A percentile compares a stretch with the other conserved stretches of the same genome.
phyloP scores from a whole-genome alignment of 2,113 vertebrate species.

The Meriones unguiculatus region DNA sequence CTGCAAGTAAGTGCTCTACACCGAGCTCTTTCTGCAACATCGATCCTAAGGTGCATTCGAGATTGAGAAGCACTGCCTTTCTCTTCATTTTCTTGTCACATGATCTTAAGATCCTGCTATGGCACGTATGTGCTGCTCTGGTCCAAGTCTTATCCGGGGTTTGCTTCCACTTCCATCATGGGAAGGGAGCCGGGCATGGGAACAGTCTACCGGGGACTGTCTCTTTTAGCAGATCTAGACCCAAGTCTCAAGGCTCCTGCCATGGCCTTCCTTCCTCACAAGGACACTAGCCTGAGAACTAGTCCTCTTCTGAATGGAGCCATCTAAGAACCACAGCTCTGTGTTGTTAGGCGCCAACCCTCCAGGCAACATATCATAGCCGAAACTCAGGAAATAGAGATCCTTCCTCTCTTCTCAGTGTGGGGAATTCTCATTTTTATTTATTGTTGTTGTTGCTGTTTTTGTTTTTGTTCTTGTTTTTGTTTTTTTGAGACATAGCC shows the following conservation, averaged over 20 bases:
- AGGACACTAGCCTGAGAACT: neutral
- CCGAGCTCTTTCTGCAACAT: neutral
- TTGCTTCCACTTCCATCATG: neutral
- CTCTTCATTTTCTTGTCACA: neutral
- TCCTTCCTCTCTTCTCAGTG: neutral
- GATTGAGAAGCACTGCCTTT: neutral
- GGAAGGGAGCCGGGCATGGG: neutral
- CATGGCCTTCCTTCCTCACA: neutral
- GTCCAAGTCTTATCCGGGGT: neutral
- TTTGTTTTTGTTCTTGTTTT: neutral
- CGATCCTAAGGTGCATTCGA: fast-evolving
- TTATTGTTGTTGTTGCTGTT: neutral
- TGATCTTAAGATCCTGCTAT: neutral
- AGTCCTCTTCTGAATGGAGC: neutral
- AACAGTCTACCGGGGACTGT: neutral
- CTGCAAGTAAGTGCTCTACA: neutral
- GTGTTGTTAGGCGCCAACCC: neutral
- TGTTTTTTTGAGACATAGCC: neutral
- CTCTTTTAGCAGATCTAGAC: neutral
- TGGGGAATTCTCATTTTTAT: neutral
- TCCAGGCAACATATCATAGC: neutral
- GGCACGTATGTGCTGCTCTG: neutral
- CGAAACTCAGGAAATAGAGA: neutral
- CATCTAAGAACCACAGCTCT: neutral
- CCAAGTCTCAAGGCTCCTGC: neutral